These are phyloP conservation scores for Apoda limacodes DNA, from an alignment of 2,888 invertebrate genomes.

Conservation along the genomic window DNA sequence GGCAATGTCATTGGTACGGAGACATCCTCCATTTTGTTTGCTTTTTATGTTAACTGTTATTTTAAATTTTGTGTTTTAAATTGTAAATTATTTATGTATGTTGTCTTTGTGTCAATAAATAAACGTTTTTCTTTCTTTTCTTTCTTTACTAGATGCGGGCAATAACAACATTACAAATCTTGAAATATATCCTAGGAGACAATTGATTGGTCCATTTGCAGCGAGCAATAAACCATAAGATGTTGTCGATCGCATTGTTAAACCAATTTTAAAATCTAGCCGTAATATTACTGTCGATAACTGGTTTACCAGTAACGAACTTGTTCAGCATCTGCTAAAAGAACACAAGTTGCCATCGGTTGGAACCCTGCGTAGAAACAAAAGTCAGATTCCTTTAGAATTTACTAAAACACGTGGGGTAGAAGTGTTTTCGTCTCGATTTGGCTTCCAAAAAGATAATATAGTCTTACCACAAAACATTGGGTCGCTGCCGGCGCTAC, in stretches of 20 bases:
- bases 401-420: constrained; percentile 13
- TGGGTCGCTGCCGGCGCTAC: no score
- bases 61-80: no score
- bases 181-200: constrained; percentile 9
- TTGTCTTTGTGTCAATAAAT: no score
- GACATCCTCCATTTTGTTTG: no score
- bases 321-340: constrained; percentile 13
- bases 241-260: constrained; percentile 18
- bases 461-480: no score
- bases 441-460: no score
- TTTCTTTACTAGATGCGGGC: constrained; percentile 11
- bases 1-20: no score
- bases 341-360: constrained; percentile 15
- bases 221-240: constrained; percentile 11
- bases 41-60: no score
- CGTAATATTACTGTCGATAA: constrained; percentile 20
- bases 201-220: constrained; percentile 7
- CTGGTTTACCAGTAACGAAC: constrained; percentile 18
- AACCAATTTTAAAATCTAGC: constrained; percentile 15
- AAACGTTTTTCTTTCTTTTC: no score
- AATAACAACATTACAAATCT: constrained; percentile 9
- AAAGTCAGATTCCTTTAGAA: constrained; percentile 12
- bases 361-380: constrained; percentile 19
- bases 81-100: no score
- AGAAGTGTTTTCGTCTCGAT: constrained; percentile 5